A percentile compares a stretch with the other conserved stretches of the same genome.
phyloP scores from a whole-genome alignment of 2,113 vertebrate species.

The mouse (Mus musculus) region GRCm39 chr12:107625001-107625500 shows the following conservation, averaged over 20 bases:
- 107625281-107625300: slow-evolving; percentile 88
- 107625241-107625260: slow-evolving; percentile 88
- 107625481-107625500: slow-evolving; percentile 69
- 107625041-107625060: slow-evolving; percentile 62
- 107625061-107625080: slow-evolving; percentile 75
- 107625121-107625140: slow-evolving; percentile 80
- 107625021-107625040: slow-evolving; percentile 68
- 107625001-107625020: slow-evolving; percentile 45
- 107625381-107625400: slow-evolving; percentile 82
- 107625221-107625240: slow-evolving; percentile 91
- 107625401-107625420: slow-evolving; percentile 58
- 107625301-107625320: slow-evolving; percentile 88
- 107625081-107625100: slow-evolving; percentile 70
- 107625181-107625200: slow-evolving; percentile 88
- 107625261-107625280: slow-evolving; percentile 87
- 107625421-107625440: slow-evolving; percentile 76
- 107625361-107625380: slow-evolving; percentile 87
- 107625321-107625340: slow-evolving; percentile 91
- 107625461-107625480: slow-evolving; percentile 66
- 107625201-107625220: slow-evolving; percentile 91
- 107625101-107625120: slow-evolving; percentile 80
- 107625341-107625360: slow-evolving; percentile 88
- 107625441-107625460: slow-evolving; percentile 43
- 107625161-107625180: slow-evolving; percentile 87
- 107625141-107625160: slow-evolving; percentile 83